Evolutionary conservation across 2,797 vertebrate species (phyloP).

Genomic region (Danio tinwini): DNA sequence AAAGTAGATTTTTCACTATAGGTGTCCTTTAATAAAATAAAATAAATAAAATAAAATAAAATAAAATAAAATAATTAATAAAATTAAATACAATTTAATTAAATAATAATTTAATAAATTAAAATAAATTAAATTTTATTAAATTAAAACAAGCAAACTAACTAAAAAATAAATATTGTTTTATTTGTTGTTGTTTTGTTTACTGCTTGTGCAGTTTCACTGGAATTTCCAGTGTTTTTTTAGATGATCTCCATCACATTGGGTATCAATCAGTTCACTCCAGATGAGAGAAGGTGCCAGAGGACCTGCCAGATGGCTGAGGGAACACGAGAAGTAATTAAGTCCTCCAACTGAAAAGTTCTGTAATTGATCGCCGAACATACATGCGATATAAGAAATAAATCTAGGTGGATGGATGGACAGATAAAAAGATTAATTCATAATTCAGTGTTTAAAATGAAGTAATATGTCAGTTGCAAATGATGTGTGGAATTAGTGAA

Average conservation of each 20-base stretch:
- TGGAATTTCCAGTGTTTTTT: slow-evolving; percentile 48
- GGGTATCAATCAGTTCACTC: slow-evolving; percentile 58
- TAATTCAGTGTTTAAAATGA: slow-evolving; percentile 45
- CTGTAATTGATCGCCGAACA: slow-evolving; percentile 63
- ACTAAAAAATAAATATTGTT: too few relatives aligned
- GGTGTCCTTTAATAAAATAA: too few relatives aligned
- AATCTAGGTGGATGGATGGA: slow-evolving; percentile 20
- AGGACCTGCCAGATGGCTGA: slow-evolving; percentile 56
- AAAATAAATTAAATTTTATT: too few relatives aligned
- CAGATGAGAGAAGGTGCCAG: slow-evolving; percentile 49
- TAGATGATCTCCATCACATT: slow-evolving; percentile 53
- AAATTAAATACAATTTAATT: too few relatives aligned
- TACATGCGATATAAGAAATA: slow-evolving; percentile 37
- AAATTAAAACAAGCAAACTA: too few relatives aligned
- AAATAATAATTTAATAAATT: too few relatives aligned
- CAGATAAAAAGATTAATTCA: slow-evolving; percentile 45
- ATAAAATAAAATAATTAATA: too few relatives aligned
- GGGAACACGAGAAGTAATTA: slow-evolving; percentile 64
- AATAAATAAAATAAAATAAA: too few relatives aligned
- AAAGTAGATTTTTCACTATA: too few relatives aligned
- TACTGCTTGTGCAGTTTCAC: slow-evolving; percentile 11
- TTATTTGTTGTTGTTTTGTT: not conserved
- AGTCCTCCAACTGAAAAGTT: slow-evolving; percentile 63
- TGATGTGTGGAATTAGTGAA: slow-evolving; percentile 52
- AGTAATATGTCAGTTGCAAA: slow-evolving; percentile 52